Evolutionary conservation across 2,797 vertebrate species (phyloP), one percentile per base, ranked within the genome.

Genomic region (Australoheros facetus): DNA sequence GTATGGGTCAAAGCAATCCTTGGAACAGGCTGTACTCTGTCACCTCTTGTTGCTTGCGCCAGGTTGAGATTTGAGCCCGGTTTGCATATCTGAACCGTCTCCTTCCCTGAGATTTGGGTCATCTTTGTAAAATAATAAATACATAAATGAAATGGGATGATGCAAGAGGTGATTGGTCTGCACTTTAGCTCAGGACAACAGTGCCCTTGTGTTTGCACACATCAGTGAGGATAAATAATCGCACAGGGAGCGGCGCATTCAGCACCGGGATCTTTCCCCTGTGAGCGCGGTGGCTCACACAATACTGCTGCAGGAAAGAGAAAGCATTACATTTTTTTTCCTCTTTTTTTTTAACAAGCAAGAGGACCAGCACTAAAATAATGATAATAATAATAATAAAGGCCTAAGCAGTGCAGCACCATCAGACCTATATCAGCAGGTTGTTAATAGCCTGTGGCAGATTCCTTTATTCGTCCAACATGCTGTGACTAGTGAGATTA

Each of bases 151-250:
- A 56, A 73, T 3, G 16, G 66, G 59, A 8, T 10, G 7, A 53
- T 39, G 82, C 45, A 69, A 69, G 74, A 76, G 85, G 79, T 66
- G 79, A 42, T 57, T 80, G 77, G 23, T 56, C 53, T 71, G 75
- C 42, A 17, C 53, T 58, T 78, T 28, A 75, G 56, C 80, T 82
- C 75, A 56, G 87, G 82, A 81, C 84, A 94, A 82, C 89, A 92
- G 64, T 0, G 39, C 86, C 14, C 48, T 19, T 80, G 80, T 96
- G 95, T 96, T 96, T 95, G 93, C 91, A 93, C 93, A 95, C 92
- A 94, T 58, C 66, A 53, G 82, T 48, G 79, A 34, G 51, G 56
- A 91, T 93, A 96, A 96, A 96, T 96, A 96, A 95, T 78, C 94
- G 28, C 96, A 86, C 79, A 87, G 95, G 95, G 95, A 94, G 76